Percentiles rank a stretch among this genome's conserved stretches.
phyloP scores from a whole-genome alignment of 2,113 vertebrate species.

The Myotis brandtii region DNA sequence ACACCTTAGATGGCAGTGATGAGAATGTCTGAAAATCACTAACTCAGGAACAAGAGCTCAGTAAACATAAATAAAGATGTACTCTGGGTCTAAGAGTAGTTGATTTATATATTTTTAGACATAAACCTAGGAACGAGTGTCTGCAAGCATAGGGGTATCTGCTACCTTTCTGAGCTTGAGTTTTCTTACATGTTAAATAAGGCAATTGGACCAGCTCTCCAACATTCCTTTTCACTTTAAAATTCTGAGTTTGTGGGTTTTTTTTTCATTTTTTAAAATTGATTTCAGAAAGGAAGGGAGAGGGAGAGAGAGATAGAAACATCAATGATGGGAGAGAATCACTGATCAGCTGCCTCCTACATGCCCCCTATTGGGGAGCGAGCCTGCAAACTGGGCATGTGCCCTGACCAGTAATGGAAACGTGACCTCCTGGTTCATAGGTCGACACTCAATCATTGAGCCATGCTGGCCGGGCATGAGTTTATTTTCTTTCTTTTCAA shows the following conservation, averaged over 20 bases:
- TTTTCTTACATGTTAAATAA: not conserved
- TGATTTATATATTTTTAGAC: not conserved
- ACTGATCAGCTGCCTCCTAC: no score
- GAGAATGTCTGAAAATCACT: not conserved
- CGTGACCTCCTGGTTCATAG: no score
- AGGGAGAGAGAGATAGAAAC: no score
- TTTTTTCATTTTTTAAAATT: not conserved
- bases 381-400: no score
- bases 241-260: not conserved
- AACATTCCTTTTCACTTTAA: not conserved
- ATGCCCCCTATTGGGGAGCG: no score
- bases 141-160: not conserved
- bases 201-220: not conserved
- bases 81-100: no score
- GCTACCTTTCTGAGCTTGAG: not conserved
- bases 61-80: not conserved
- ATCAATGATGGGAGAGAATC: no score
- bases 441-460: no score
- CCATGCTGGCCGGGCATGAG: no score
- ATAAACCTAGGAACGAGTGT: not conserved
- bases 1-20: not conserved
- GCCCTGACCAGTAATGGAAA: no score
- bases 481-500: not conserved
- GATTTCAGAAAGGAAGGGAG: no score
- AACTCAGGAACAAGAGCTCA: not conserved